Base-by-base conservation (phyloP, 2,797 vertebrate species). In the Clarias laeviceps region DNA sequence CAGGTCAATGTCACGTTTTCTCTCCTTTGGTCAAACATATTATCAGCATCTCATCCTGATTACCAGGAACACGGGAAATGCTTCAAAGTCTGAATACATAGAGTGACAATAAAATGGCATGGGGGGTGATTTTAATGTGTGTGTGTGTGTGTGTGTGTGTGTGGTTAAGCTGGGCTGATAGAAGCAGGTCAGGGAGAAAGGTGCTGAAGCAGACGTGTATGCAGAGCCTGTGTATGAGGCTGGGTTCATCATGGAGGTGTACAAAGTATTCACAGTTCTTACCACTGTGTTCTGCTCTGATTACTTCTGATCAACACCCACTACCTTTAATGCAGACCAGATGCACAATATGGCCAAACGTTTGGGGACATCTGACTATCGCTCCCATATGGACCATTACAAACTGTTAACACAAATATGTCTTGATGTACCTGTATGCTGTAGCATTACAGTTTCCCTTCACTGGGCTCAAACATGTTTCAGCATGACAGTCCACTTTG, bases 301-400 rank as follows among this genome's bases (percentile, higher is more conserved):
- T 50, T 50, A 14, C 45, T 50, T 50, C 45, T 50, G 45, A 76
- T 80, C 62, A 80, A 65, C 84, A 85, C n/a, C 17, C 18, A 45
- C 54, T 73, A 64, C 69, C 74, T 24, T 78, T 66, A 76, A 27
- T 57, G 24, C 34, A 56, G 22, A 11, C 12, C 7, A 14, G 40
- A 66, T 62, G 84, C 29, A 83, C 18, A 56, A 11, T 32, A 34
- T 32, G 29, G 6, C 5, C n/a, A 22, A 76, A 76, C 20, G 27
- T 32, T 77, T 22, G 12, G n/a, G 40, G 68, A 27, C 24, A 64
- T 24, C 3, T 27, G 64, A 27, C 14, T 2, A 15, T 29, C 27
- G 29, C 64, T 29, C 64, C 64, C 27, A 17, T 65, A 65, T 15
- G 14, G n/a, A 14, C 27, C 64, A 15, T 29, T 5, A 12, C 24